These are phyloP conservation scores for Hemiscyllium ocellatum DNA, from an alignment of 2,113 vertebrate genomes.

Conservation along the genomic window DNA sequence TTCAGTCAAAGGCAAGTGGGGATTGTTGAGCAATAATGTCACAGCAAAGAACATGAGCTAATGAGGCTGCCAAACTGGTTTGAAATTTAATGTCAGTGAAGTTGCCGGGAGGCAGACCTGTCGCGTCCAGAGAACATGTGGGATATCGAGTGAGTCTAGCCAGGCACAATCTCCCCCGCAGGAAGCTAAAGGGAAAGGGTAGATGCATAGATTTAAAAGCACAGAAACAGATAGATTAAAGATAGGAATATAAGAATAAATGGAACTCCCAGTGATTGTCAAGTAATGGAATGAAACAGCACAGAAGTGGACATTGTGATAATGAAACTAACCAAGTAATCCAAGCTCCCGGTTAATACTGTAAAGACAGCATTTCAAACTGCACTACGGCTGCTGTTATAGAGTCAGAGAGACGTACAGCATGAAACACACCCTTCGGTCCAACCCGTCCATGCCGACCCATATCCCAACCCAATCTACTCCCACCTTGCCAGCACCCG, in stretches of 20 bases:
- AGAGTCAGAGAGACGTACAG: no score
- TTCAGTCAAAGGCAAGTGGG: not conserved
- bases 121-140: not conserved
- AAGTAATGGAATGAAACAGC: not conserved
- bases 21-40: not conserved
- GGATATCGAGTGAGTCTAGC: not conserved
- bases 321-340: not conserved
- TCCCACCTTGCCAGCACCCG: no score
- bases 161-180: not conserved
- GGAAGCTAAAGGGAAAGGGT: not conserved
- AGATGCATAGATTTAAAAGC: not conserved
- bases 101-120: not conserved
- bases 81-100: not conserved
- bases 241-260: not conserved
- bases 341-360: not conserved
- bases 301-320: not conserved
- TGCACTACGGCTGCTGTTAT: not conserved
- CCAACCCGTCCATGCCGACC: no score
- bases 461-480: no score
- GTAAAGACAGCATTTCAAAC: not conserved
- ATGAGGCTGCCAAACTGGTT: conserved; percentile 10
- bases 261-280: not conserved
- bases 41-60: not conserved
- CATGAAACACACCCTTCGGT: no score
- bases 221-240: not conserved